Evolutionary conservation across 1,140 invertebrate species (phyloP).

Genomic region (Trichomalopsis sarcophagae): DNA sequence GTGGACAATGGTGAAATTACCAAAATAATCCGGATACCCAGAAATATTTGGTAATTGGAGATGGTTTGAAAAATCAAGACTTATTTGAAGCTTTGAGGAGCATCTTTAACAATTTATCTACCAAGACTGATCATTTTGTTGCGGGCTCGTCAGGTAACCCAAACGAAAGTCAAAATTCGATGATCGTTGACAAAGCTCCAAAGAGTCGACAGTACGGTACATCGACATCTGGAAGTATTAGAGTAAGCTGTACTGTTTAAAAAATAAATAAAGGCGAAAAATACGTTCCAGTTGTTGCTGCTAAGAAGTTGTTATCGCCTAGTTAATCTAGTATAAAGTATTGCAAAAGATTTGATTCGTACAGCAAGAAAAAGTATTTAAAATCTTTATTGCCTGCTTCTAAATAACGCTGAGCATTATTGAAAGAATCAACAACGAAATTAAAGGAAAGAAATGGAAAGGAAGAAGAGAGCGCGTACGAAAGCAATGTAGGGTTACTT

Average conservation of each 20-base stretch:
- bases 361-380: slow-evolving; percentile 23
- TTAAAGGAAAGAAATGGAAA: slow-evolving; percentile 44
- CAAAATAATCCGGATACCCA: neutral
- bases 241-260: neutral
- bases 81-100: neutral
- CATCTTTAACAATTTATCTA: slow-evolving; percentile 31
- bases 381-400: slow-evolving; percentile 9
- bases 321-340: neutral
- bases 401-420: slow-evolving; percentile 48
- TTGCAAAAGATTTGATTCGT: neutral
- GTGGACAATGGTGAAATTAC: slow-evolving; percentile 45
- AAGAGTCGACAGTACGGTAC: slow-evolving; percentile 8
- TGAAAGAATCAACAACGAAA: slow-evolving; percentile 42
- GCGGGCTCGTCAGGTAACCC: slow-evolving; percentile 26
- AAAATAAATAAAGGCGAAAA: no score
- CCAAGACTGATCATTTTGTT: slow-evolving; percentile 19
- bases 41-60: neutral
- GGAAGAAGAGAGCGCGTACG: slow-evolving; percentile 46
- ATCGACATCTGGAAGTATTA: neutral
- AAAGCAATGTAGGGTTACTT: slow-evolving; percentile 45
- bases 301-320: no score
- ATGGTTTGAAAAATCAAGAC: neutral
- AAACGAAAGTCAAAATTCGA: slow-evolving; percentile 31
- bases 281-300: no score
- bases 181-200: neutral